These are phyloP conservation scores for Catocala nupta DNA, from an alignment of 2,888 invertebrate species.

Conservation along the genomic window DNA sequence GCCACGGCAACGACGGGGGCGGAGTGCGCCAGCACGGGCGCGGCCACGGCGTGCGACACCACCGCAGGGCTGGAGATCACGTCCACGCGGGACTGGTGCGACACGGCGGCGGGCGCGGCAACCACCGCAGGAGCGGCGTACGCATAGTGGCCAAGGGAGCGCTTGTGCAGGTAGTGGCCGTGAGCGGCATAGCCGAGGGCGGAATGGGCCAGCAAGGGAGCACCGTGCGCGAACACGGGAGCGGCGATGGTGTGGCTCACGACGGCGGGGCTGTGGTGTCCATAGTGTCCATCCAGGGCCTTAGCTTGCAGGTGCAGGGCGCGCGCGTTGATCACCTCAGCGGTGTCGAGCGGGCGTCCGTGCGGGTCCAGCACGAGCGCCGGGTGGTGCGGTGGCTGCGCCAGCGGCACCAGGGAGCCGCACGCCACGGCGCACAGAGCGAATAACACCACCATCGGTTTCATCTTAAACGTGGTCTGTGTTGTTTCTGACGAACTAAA, in stretches of 20 bases:
- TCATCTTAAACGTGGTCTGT: slow-evolving; percentile 69
- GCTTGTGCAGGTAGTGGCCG: slow-evolving; percentile 67
- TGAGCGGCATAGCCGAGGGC: slow-evolving; percentile 41
- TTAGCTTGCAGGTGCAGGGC: slow-evolving; percentile 83
- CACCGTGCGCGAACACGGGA: slow-evolving; percentile 34
- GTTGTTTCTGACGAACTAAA: slow-evolving; percentile 70
- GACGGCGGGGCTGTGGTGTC: slow-evolving; percentile 64
- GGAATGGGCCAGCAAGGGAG: slow-evolving; percentile 50
- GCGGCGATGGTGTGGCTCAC: slow-evolving; percentile 54
- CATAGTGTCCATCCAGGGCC: slow-evolving; percentile 75
- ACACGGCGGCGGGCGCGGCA: slow-evolving; percentile 78
- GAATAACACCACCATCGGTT: slow-evolving; percentile 88
- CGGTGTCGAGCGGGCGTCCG: slow-evolving; percentile 83
- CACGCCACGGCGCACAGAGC: slow-evolving; percentile 88
- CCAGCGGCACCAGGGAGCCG: slow-evolving; percentile 82
- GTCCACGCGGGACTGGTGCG: slow-evolving; percentile 77
- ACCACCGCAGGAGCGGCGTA: slow-evolving; percentile 62
- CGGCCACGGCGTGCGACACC: slow-evolving; percentile 56
- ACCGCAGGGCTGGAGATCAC: slow-evolving; percentile 56
- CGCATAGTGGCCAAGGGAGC: slow-evolving; percentile 64
- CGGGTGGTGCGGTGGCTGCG: slow-evolving; percentile 80
- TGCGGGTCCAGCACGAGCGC: slow-evolving; percentile 81
- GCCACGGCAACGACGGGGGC: slow-evolving; percentile 64
- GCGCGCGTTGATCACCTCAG: slow-evolving; percentile 82
- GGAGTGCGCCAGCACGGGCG: slow-evolving; percentile 63